phyloP scores from a whole-genome alignment of 1,140 invertebrate species.

The Centruroides sculpturatus region DNA sequence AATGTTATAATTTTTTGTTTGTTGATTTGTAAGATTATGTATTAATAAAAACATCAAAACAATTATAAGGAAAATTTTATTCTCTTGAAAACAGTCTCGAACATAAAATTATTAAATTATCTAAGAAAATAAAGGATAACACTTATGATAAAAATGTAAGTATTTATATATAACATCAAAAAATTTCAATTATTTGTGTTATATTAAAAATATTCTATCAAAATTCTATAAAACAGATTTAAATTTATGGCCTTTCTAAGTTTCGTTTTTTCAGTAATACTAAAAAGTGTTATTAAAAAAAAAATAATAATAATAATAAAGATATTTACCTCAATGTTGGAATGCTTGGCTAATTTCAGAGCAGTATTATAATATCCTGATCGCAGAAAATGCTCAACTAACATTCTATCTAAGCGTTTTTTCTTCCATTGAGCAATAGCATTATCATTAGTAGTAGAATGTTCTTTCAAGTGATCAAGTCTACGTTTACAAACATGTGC shows the following conservation, averaged over 20 bases:
- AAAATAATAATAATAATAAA: conserved; percentile 1
- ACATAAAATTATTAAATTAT: too few species aligned
- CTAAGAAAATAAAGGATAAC: too few species aligned
- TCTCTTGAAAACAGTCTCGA: too few species aligned
- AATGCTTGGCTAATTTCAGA: conserved; percentile 57
- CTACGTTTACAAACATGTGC: conserved; percentile 72
- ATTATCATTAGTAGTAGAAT: conserved; percentile 44
- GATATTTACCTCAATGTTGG: conserved; percentile 46
- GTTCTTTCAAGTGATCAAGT: conserved; percentile 77
- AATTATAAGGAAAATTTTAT: too few species aligned
- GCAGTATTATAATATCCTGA: conserved; percentile 92
- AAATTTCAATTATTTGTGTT: too few species aligned
- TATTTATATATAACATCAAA: too few species aligned
- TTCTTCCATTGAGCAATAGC: conserved; percentile 50
- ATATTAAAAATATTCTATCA: background rate
- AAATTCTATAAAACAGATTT: background rate
- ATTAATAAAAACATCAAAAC: too few species aligned
- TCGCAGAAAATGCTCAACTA: conserved; percentile 91
- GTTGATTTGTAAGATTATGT: too few species aligned
- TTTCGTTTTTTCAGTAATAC: background rate
- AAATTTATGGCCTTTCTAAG: background rate
- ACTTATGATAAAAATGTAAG: too few species aligned
- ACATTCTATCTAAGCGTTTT: conserved; percentile 77
- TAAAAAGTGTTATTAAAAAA: background rate
- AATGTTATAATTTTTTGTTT: too few species aligned